These are phyloP conservation scores for Drosophila baimaii DNA, from an alignment of 1,140 invertebrate genomes.

Conservation along the genomic window DNA sequence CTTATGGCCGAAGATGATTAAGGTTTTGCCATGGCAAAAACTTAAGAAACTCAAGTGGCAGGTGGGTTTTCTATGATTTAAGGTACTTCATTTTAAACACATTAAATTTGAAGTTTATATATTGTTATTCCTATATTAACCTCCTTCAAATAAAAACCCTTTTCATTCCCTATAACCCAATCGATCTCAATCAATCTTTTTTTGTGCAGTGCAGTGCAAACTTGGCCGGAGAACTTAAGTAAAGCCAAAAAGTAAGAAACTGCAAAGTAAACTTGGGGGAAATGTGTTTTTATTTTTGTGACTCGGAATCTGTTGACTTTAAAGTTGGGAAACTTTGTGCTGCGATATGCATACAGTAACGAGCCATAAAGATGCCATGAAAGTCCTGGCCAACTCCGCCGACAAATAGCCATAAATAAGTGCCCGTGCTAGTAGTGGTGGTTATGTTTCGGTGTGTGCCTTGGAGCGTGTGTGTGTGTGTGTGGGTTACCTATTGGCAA, in stretches of 20 bases:
- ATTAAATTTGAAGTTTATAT: not conserved
- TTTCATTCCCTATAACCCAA: not conserved
- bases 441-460: not conserved
- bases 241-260: slow-evolving; percentile 21
- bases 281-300: slow-evolving; percentile 34
- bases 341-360: slow-evolving; percentile 39
- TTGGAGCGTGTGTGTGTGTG: not conserved
- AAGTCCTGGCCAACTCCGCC: slow-evolving; percentile 65
- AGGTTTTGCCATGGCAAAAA: not conserved
- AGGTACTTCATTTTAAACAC: not conserved
- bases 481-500: slow-evolving; percentile 58
- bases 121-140: not conserved
- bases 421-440: slow-evolving; percentile 5
- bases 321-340: slow-evolving; percentile 41
- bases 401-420: slow-evolving; percentile 80
- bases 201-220: slow-evolving; percentile 16
- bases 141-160: too few species aligned
- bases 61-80: too few species aligned
- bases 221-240: slow-evolving; percentile 16
- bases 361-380: slow-evolving; percentile 49
- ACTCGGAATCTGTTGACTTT: slow-evolving; percentile 45
- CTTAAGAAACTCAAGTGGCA: not conserved
- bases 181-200: slow-evolving; percentile 6
- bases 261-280: slow-evolving; percentile 34
- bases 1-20: slow-evolving; percentile 29